Evolutionary conservation across 2,888 invertebrate species (phyloP), one percentile per base, ranked within the genome.

Genomic region (Calliscelio sp.): DNA sequence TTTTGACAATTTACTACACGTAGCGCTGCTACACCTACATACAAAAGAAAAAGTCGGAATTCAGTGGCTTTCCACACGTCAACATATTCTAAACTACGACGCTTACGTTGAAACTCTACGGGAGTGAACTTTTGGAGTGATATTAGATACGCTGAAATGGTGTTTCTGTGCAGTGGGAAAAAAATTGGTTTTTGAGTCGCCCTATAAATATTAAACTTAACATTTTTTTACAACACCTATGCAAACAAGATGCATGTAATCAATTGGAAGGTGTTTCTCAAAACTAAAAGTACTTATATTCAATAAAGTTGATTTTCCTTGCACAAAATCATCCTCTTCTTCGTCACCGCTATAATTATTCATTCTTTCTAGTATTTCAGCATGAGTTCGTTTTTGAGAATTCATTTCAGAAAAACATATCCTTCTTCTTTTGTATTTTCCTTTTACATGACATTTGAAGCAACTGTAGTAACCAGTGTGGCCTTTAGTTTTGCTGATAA

Each of bases 21-120:
- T 51, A 84, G 51, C 35, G 74, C 38, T 11, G 75, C 0, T 32
- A 70, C n/a, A 20, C 80, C 77, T 32, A 51, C 38, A 35, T 79
- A 81, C 20, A 84, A 25, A 10, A 81, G 35, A 44, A 84, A 81
- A 28, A 77, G 51, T 1, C 84, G 66, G 2, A 49, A 83, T 14
- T 84, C 79, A 6, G 80, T 84, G 32, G 75, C 80, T 65, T 75
- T 84, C 71, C 71, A 84, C 8, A 55, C 55, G 20, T 65, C 65
- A 4, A 61, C 0, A 46, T 55, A 28, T 32, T 49, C 18, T 4
- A 81, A 18, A 38, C 28, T 38, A 8, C 77, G 70, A 46, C 71
- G 70, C 28, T 53, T 80, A 18, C 77, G 55, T 10, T 61, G 53
- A 65, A 81, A 84, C 22, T 84, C 84, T 0, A 6, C 14, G 3